A percentile compares a stretch with the other conserved stretches of the same genome.
Conservation (phyloP, 2,113 vertebrate genomes). For the Cyprinodon brontotheroides region DNA sequence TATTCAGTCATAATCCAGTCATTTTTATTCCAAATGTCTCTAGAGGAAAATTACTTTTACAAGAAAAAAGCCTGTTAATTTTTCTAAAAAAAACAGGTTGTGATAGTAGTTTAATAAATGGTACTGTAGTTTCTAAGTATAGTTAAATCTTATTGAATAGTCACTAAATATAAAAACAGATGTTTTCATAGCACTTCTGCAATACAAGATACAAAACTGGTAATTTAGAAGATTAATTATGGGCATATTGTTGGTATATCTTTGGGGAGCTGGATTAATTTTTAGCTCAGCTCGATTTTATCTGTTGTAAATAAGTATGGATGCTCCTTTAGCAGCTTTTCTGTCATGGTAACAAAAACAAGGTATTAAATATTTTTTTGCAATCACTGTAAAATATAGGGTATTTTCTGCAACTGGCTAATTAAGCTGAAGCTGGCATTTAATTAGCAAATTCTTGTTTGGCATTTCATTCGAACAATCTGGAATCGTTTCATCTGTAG, state of each 20-base stretch:
- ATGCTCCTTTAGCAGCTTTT: background rate
- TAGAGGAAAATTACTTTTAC: background rate
- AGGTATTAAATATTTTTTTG: no score
- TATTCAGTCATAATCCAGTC: background rate
- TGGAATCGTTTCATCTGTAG: no score
- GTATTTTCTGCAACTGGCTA: no score
- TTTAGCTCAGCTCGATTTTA: background rate
- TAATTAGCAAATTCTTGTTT: no score
- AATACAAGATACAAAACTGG: background rate
- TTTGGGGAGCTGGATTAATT: background rate
- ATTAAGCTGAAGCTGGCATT: no score
- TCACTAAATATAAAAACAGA: background rate
- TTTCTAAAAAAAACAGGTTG: background rate
- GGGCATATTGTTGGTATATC: background rate
- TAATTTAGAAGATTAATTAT: background rate
- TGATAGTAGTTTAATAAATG: background rate
- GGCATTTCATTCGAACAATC: no score
- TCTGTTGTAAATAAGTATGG: background rate
- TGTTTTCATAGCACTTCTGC: background rate
- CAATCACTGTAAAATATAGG: no score
- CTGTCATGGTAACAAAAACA: no score
- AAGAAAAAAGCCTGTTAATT: background rate
- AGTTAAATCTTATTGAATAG: background rate
- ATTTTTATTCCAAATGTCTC: background rate
- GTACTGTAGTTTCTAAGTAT: background rate